Percentiles rank a stretch among this genome's conserved stretches.
These are phyloP conservation scores for Pitta sordida DNA, from an alignment of 2,113 vertebrate genomes.

Conservation along the genomic window DNA sequence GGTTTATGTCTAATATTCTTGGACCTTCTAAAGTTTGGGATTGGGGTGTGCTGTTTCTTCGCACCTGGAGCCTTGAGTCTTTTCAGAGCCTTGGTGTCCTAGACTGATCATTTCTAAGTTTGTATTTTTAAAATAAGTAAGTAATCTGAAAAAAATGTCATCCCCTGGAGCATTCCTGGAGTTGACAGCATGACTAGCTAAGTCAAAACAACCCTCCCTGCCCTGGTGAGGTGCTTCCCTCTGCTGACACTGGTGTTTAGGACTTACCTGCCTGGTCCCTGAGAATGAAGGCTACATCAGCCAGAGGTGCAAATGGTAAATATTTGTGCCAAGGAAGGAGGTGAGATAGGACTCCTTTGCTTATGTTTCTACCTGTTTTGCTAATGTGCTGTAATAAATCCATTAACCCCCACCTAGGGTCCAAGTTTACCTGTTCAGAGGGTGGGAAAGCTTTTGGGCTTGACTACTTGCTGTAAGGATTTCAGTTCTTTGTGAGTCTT, in stretches of 20 bases:
- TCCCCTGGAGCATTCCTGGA: neutral
- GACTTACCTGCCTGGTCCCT: neutral
- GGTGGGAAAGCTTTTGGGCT: neutral
- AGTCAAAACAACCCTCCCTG: neutral
- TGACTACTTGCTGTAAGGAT: neutral
- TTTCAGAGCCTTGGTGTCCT: neutral
- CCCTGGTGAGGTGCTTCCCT: neutral
- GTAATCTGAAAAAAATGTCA: neutral
- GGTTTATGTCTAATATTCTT: too few species aligned
- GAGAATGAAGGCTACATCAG: neutral
- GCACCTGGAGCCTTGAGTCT: neutral
- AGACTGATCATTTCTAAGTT: neutral
- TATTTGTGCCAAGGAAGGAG: rapidly evolving
- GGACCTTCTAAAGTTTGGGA: neutral
- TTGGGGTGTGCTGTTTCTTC: rapidly evolving
- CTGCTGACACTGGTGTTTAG: neutral
- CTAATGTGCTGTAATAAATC: neutral
- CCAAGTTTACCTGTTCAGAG: neutral
- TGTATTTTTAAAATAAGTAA: neutral
- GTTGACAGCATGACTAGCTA: neutral
- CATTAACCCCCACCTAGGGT: neutral
- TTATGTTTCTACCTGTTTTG: neutral
- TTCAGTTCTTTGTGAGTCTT: too few species aligned
- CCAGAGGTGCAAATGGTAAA: rapidly evolving
- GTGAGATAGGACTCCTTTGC: neutral